Evolutionary conservation across 2,888 invertebrate genomes (phyloP).

Genomic region (Allacma fusca): DNA sequence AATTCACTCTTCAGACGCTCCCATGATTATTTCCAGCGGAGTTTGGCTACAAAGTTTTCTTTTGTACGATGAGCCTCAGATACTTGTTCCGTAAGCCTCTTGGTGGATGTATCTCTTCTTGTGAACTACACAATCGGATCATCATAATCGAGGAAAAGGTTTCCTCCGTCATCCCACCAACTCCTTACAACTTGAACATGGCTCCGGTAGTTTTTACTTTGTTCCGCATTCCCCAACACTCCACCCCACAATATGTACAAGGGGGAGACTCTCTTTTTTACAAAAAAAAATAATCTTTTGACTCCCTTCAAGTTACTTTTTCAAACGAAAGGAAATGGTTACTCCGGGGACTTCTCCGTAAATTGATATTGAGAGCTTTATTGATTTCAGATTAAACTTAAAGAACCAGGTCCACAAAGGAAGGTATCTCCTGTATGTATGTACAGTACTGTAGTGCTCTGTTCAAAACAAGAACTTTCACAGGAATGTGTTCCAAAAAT

Average conservation of each 20-base stretch:
- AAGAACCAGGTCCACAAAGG: not conserved
- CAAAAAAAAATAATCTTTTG: not conserved
- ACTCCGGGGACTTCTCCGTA: slow-evolving; percentile 29
- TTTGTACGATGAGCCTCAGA: not conserved
- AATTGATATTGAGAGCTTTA: slow-evolving; percentile 36
- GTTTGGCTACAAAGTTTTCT: not conserved
- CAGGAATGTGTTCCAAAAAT: too few relatives aligned
- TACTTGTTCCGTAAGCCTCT: not conserved
- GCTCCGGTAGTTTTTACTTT: too few relatives aligned
- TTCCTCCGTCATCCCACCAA: too few relatives aligned
- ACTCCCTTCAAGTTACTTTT: not conserved
- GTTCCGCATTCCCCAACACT: too few relatives aligned
- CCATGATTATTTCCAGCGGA: not conserved
- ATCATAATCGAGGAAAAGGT: too few relatives aligned
- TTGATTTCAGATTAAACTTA: slow-evolving; percentile 19
- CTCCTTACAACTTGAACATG: too few relatives aligned
- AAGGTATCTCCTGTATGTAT: too few relatives aligned
- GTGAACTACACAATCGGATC: not conserved
- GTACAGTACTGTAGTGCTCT: too few relatives aligned
- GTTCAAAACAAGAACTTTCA: too few relatives aligned
- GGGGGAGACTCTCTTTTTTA: too few relatives aligned
- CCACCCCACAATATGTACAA: too few relatives aligned
- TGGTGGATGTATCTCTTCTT: not conserved
- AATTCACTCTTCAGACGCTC: too few relatives aligned
- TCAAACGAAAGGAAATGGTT: not conserved